These are phyloP conservation scores for Lepilemur ruficaudatus DNA, from an alignment of 2,797 vertebrate species.

Conservation along the genomic window DNA sequence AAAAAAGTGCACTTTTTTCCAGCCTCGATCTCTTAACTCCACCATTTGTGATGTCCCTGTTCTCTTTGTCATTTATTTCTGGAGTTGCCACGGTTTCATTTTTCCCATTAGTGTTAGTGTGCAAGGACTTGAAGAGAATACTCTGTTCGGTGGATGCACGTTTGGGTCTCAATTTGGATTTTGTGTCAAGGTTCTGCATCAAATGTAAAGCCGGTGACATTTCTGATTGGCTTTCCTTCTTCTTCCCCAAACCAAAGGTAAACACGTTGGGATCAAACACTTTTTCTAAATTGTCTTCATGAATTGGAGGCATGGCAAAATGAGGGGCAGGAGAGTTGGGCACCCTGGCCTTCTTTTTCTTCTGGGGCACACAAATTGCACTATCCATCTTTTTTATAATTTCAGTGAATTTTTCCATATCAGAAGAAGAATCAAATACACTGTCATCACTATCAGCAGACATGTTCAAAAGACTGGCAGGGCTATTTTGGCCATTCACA, in stretches of 20 bases:
- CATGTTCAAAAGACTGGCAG: constrained; percentile 66
- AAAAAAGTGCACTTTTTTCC: constrained; percentile 93
- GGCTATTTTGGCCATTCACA: constrained; percentile 28
- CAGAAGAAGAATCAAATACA: constrained; percentile 87
- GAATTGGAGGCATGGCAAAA: constrained; percentile 94
- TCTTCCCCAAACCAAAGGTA: constrained; percentile 90
- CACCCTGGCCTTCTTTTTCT: constrained; percentile 86
- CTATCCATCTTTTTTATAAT: constrained; percentile 93
- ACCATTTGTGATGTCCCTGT: constrained; percentile 79
- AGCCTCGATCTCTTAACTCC: constrained; percentile 89
- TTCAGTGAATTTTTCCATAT: constrained; percentile 92
- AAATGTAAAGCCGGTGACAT: constrained; percentile 89
- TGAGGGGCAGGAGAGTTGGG: constrained; percentile 88
- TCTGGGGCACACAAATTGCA: constrained; percentile 89
- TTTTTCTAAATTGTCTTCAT: constrained; percentile 94
- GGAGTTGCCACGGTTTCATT: constrained; percentile 73
- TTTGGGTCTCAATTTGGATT: constrained; percentile 85
- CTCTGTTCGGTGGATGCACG: constrained; percentile 89
- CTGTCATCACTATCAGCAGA: constrained; percentile 86
- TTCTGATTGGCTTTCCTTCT: constrained; percentile 83
- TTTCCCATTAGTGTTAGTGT: constrained; percentile 73
- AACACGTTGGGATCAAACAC: constrained; percentile 92
- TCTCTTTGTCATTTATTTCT: constrained; percentile 81
- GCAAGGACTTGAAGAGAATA: constrained; percentile 87
- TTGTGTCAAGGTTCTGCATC: constrained; percentile 86